Evolutionary conservation across 2,113 vertebrate species (phyloP), one percentile per base, ranked within the genome.

Genomic region (Lepisosteus osseus): DNA sequence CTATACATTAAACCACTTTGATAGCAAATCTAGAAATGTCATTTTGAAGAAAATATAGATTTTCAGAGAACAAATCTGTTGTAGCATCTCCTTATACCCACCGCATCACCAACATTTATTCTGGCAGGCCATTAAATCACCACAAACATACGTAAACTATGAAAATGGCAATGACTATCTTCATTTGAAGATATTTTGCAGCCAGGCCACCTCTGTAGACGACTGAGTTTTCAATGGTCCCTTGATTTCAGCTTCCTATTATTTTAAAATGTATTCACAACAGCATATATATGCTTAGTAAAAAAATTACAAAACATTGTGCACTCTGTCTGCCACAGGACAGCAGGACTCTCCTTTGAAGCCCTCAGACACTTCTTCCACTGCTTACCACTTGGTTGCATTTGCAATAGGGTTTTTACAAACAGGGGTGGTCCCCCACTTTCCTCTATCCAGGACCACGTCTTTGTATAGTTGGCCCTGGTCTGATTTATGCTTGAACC

Each of bases 61-160:
- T 54, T 44, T 55, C 14, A 45, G 59, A 71, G 66, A 59, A 61
- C n/a, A 72, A 44, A 41, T 59, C 64, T 64, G 64, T 70, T 67
- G 72, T 73, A 74, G 67, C 29, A 74, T 61, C 76, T 73, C 70
- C 74, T 78, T 67, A 74, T 72, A 43, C 68, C 65, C 42, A 57
- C 71, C 70, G 65, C 73, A 67, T 68, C 44, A 73, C 70, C 72
- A 55, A 64, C 44, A 72, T 73, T 59, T 75, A 67, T 78, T 63
- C 74, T 71, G 67, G 61, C 67, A 66, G 82, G 82, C 67, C 62
- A 72, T 29, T 45, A 15, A 66, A 64, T 68, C 66, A 71, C 74
- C 64, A 67, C 54, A 67, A 77, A 63, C 29, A 67, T 68, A 72
- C 73, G 72, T 15, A 42, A 71, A 65, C 62, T 12, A 65, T 42